These are phyloP conservation scores for Anoncus sp. DNA, from an alignment of 2,888 invertebrate genomes.

Conservation along the genomic window DNA sequence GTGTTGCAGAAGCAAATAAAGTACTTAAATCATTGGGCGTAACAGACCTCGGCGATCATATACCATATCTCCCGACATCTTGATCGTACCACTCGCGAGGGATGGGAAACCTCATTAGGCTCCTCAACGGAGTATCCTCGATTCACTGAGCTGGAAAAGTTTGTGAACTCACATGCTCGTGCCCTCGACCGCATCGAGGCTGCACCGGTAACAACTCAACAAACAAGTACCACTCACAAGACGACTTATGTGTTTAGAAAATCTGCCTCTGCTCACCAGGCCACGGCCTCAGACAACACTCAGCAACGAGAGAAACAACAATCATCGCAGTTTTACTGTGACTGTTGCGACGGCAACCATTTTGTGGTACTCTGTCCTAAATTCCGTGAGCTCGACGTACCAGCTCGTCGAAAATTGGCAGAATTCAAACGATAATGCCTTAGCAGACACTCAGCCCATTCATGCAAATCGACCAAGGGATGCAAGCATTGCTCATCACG, in stretches of 20 bases:
- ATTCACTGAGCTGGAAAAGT: conserved; percentile 28
- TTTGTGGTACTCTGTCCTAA: conserved; percentile 24
- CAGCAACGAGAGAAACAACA: not conserved
- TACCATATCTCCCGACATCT: conserved; percentile 27
- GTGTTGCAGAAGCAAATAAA: conserved; percentile 4
- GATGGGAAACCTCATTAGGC: conserved; percentile 34
- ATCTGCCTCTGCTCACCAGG: not conserved
- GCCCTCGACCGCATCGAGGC: conserved; percentile 18
- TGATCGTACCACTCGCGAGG: conserved; percentile 18
- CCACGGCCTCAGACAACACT: too few species aligned
- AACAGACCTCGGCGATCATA: conserved; percentile 8
- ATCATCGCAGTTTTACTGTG: conserved; percentile 9
- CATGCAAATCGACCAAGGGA: not conserved
- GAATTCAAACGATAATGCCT: not conserved
- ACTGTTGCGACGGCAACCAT: conserved; percentile 25
- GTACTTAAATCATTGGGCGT: conserved; percentile 18
- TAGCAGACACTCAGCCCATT: too few species aligned
- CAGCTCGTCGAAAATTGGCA: conserved; percentile 18
- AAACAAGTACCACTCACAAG: too few species aligned
- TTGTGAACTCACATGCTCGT: not conserved
- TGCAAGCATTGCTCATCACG: conserved; percentile 5
- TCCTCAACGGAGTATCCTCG: conserved; percentile 8
- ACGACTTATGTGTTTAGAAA: too few species aligned
- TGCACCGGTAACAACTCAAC: too few species aligned
- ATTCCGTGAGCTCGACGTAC: not conserved